A percentile compares a stretch with the other conserved stretches of the same genome.
phyloP scores from a whole-genome alignment of 2,113 vertebrate species.

The Sminthopsis crassicaudata region DNA sequence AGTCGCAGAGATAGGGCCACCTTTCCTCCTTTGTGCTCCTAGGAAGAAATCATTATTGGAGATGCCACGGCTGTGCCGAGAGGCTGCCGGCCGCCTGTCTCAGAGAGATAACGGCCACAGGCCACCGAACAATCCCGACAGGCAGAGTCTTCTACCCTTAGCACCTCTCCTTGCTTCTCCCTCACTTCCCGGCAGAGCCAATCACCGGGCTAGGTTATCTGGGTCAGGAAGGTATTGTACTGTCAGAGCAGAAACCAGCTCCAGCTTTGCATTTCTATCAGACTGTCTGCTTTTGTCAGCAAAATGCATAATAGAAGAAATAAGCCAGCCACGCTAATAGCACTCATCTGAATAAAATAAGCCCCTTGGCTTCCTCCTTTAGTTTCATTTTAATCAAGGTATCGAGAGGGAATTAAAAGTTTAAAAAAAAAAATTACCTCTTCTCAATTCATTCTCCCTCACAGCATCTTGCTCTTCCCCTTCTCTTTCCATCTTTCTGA shows the following conservation, averaged over 20 bases:
- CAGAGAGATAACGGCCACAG: slow-evolving; percentile 56
- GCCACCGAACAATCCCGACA: slow-evolving; percentile 28
- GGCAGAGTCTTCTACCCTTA: slow-evolving; percentile 65
- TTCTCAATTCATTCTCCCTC: neutral
- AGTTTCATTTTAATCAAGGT: slow-evolving; percentile 66
- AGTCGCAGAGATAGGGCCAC: neutral
- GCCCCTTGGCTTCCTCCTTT: slow-evolving; percentile 60
- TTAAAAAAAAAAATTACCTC: slow-evolving; percentile 19
- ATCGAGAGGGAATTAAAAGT: slow-evolving; percentile 59
- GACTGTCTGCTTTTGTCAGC: slow-evolving; percentile 69
- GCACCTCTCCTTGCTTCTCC: slow-evolving; percentile 43
- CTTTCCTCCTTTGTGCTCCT: slow-evolving; percentile 28
- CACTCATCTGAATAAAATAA: slow-evolving; percentile 73
- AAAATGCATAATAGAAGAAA: slow-evolving; percentile 68
- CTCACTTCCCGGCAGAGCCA: slow-evolving; percentile 67
- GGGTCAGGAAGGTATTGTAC: slow-evolving; percentile 73
- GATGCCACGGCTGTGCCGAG: slow-evolving; percentile 36
- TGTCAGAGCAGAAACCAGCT: slow-evolving; percentile 66
- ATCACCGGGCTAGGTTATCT: slow-evolving; percentile 72
- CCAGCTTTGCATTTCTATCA: slow-evolving; percentile 68
- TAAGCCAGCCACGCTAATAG: slow-evolving; percentile 62
- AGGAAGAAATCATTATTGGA: slow-evolving; percentile 58
- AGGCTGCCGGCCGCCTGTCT: slow-evolving; percentile 25
- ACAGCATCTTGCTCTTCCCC: neutral
- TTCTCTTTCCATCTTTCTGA: no score